phyloP scores from a whole-genome alignment of 2,113 vertebrate species.

The Pholis gunnellus region DNA sequence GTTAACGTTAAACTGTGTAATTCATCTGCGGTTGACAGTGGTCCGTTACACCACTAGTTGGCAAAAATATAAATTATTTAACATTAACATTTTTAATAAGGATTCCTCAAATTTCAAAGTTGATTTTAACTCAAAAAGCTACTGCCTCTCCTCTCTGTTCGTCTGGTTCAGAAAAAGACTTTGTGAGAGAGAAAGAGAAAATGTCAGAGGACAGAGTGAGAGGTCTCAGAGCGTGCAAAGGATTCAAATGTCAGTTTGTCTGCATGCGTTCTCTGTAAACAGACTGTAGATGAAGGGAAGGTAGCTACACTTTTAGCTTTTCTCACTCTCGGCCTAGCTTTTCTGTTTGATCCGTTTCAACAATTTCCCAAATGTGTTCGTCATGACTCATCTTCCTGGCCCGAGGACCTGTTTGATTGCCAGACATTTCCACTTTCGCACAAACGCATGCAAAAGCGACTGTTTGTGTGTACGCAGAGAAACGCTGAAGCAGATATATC shows the following conservation, averaged over 20 bases:
- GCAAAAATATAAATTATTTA: too few species aligned
- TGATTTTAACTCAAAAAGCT: background rate
- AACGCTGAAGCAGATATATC: slow-evolving; percentile 23
- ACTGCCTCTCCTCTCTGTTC: background rate
- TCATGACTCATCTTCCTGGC: slow-evolving; percentile 57
- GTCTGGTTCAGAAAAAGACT: slow-evolving; percentile 1
- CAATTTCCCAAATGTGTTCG: slow-evolving; percentile 42
- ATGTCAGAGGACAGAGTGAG: slow-evolving; percentile 25
- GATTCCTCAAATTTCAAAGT: background rate
- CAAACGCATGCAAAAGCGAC: slow-evolving; percentile 42
- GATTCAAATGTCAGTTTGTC: slow-evolving; percentile 18
- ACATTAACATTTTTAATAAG: background rate
- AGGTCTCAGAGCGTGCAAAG: slow-evolving; percentile 13
- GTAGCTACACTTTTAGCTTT: slow-evolving; percentile 5
- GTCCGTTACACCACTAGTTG: too few species aligned
- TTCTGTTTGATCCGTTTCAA: slow-evolving; percentile 8
- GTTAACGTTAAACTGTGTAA: too few species aligned
- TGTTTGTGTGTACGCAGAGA: background rate
- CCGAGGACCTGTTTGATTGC: slow-evolving; percentile 53
- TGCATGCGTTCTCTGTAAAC: slow-evolving; percentile 13
- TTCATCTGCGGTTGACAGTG: too few species aligned
- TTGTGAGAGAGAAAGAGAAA: slow-evolving; percentile 3
- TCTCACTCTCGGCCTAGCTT: background rate
- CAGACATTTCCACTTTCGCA: slow-evolving; percentile 30
- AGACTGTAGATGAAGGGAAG: slow-evolving; percentile 1